Conservation (phyloP, 2,888 invertebrate genomes). For the Phanerotoma sp. region DNA sequence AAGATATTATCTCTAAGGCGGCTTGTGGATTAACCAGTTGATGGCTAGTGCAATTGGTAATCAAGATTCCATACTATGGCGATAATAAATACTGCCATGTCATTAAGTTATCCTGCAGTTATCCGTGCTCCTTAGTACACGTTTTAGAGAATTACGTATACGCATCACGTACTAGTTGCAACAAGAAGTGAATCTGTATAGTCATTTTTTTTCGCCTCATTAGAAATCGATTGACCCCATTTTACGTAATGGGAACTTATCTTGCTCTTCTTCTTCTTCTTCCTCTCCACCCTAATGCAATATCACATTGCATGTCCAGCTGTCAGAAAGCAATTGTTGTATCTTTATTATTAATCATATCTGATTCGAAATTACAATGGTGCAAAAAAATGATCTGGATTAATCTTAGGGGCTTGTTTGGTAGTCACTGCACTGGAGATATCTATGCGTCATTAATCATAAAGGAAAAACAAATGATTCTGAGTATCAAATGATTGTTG, state of each 20-base stretch:
- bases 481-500: too few relatives aligned
- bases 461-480: too few relatives aligned
- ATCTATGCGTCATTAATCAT: neutral
- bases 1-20: slow-evolving; percentile 18
- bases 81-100: slow-evolving; percentile 15
- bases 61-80: slow-evolving; percentile 9
- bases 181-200: neutral
- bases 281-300: neutral
- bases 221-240: neutral
- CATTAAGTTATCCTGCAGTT: slow-evolving; percentile 5
- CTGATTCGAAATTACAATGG: neutral
- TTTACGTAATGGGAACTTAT: neutral
- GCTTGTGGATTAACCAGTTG: slow-evolving; percentile 13
- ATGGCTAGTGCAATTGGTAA: slow-evolving; percentile 8
- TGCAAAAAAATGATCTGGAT: neutral
- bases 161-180: too few relatives aligned
- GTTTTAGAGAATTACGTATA: too few relatives aligned
- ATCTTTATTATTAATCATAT: slow-evolving; percentile 1
- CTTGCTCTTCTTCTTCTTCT: too few relatives aligned
- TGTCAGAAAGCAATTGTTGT: neutral
- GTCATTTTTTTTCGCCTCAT: neutral
- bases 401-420: neutral
- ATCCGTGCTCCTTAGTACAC: neutral
- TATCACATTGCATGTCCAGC: neutral
- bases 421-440: neutral